These are phyloP conservation scores for Drosophila diplacantha DNA, from an alignment of 2,888 invertebrate species.

Conservation along the genomic window DNA sequence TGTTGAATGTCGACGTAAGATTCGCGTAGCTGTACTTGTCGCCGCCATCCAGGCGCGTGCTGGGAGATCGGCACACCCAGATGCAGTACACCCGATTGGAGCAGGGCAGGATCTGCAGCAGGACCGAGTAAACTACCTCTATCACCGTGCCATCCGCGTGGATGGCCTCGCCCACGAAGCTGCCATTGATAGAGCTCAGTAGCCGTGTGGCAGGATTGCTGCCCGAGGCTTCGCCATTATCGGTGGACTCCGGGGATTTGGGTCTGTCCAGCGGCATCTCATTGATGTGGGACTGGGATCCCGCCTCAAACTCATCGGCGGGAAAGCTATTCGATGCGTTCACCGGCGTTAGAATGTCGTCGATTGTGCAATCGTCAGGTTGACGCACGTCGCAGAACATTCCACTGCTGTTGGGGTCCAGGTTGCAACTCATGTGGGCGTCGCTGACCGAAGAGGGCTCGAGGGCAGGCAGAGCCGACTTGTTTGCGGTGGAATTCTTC, in stretches of 20 bases:
- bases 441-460: slow-evolving; percentile 10
- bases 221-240: slow-evolving; percentile 34
- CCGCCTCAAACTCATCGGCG: slow-evolving; percentile 28
- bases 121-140: slow-evolving; percentile 79
- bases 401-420: slow-evolving; percentile 17
- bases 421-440: slow-evolving; percentile 5
- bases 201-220: slow-evolving; percentile 31
- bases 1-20: slow-evolving; percentile 77
- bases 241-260: slow-evolving; percentile 16
- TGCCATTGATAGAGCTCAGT: slow-evolving; percentile 53
- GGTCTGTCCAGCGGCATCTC: slow-evolving; percentile 24
- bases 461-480: slow-evolving; percentile 6
- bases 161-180: slow-evolving; percentile 64
- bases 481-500: slow-evolving; percentile 15
- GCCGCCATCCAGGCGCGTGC: slow-evolving; percentile 61
- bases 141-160: slow-evolving; percentile 64
- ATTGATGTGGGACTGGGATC: slow-evolving; percentile 28
- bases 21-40: slow-evolving; percentile 64
- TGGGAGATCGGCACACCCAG: slow-evolving; percentile 81
- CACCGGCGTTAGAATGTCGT: slow-evolving; percentile 43
- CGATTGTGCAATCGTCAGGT: slow-evolving; percentile 19
- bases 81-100: slow-evolving; percentile 81
- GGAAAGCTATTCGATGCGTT: slow-evolving; percentile 38
- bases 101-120: slow-evolving; percentile 77
- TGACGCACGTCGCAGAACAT: slow-evolving; percentile 16